Evolutionary conservation across 2,113 vertebrate species (phyloP).

Genomic region (Corythaixoides concolor): DNA sequence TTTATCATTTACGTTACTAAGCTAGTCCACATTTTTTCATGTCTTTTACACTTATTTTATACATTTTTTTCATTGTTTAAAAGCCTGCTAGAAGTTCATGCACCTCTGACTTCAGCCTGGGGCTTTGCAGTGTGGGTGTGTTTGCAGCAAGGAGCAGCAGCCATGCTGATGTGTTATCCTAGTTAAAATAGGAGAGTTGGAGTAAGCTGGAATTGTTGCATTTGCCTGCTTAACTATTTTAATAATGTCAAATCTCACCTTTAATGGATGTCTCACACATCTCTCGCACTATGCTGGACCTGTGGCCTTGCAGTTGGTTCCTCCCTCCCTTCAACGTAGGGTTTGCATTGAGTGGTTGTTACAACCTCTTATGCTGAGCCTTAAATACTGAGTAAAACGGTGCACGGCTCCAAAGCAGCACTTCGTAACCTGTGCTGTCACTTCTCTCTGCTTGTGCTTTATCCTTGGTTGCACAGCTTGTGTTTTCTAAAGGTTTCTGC

Average conservation of each 20-base stretch:
- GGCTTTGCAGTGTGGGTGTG: neutral
- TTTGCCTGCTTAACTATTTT: neutral
- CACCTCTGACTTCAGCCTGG: neutral
- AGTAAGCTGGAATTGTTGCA: neutral
- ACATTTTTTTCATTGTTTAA: neutral
- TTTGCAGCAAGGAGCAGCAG: neutral
- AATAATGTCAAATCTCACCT: neutral
- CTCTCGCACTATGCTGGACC: neutral
- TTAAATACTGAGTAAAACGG: rapidly evolving
- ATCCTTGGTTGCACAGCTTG: neutral
- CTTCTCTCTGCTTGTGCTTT: neutral
- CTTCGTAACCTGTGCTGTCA: neutral
- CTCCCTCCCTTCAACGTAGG: rapidly evolving
- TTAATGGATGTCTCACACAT: neutral
- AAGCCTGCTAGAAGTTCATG: neutral
- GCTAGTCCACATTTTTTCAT: neutral
- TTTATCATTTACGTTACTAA: neutral
- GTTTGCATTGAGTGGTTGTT: neutral
- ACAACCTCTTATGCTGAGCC: neutral
- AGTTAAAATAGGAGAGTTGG: neutral
- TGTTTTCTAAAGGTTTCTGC: neutral
- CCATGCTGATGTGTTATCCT: neutral
- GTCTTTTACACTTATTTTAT: neutral
- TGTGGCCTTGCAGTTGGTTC: neutral
- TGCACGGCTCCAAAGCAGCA: neutral